Conservation (phyloP, 30 jellyfish, hydroid and myxozoan species). For the Aurelia aurita complex sp. Pacific region DNA sequence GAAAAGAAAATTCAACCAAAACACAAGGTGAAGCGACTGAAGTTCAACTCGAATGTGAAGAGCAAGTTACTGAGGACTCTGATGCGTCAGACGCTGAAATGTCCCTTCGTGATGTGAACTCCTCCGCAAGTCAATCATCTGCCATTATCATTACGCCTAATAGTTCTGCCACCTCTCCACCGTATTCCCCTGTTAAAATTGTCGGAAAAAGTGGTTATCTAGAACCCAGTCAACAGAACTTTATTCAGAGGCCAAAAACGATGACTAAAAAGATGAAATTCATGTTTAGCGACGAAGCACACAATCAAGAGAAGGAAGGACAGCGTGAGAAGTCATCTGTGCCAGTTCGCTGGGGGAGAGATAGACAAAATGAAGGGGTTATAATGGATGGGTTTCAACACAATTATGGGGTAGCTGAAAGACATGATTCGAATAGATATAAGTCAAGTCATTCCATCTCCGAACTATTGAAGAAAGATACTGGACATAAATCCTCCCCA, state of each 20-base stretch:
- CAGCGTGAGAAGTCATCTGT: constrained; percentile 10
- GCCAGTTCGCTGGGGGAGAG: constrained; percentile 13
- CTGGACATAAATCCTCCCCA: no score
- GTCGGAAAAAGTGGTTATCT: constrained; percentile 67
- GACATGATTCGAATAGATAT: constrained; percentile 1
- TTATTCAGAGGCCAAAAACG: constrained; percentile 61
- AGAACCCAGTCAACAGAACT: constrained; percentile 54
- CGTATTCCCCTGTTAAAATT: constrained; percentile 72
- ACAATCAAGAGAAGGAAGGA: constrained; percentile 1
- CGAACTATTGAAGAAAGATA: constrained; percentile 75
- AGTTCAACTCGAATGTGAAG: constrained; percentile 71
- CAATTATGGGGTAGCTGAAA: background rate
- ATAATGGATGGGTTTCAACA: no score
- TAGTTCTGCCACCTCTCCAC: constrained; percentile 38
- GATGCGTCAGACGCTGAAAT: constrained; percentile 52
- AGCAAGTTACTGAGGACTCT: constrained; percentile 68
- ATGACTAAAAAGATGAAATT: constrained; percentile 46
- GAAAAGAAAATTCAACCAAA: constrained; percentile 29
- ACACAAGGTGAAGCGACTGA: constrained; percentile 35
- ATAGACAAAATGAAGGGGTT: no score
- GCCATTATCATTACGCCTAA: background rate
- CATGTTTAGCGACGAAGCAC: constrained; percentile 14
- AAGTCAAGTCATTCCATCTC: constrained; percentile 75
- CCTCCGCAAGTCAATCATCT: constrained; percentile 1
- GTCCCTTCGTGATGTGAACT: constrained; percentile 2